Base-by-base conservation (phyloP, 2,113 vertebrate genomes). In the Indicator maculatus region DNA sequence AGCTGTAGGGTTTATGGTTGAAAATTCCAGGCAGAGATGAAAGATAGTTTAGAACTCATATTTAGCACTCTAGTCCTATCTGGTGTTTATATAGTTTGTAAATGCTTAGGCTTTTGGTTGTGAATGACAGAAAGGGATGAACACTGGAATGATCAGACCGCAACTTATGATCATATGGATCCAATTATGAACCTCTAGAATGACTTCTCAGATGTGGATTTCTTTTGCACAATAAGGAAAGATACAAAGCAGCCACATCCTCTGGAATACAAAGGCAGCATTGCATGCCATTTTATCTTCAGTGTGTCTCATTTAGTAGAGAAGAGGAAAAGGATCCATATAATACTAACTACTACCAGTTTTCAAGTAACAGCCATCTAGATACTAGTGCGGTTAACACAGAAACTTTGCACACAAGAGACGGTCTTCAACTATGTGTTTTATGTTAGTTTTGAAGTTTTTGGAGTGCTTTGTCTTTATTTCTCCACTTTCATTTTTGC, bases 211-310 rank as follows among this genome's bases (percentile, higher is more conserved):
- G 93, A 95, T 96, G 95, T 95, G 93, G 91, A 94, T 95, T 93
- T 93, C 64, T 79, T 93, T 50, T 72, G 47, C 44, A 91, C 50
- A 81, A 71, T 69, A 58, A 44, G 31, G 71, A 80, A 91, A 89
- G 74, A 89, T 55, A 85, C 53, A 94, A 94, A 94, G 12, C 36
- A 89, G 81, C 93, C 95, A 93, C 92, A 88, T 97, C 93, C 94
- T 95, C 67, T 0, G 4, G 77, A 81, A 82, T 52, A 71, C 31
- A 65, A 83, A 93, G 75, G 21, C 18, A 65, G 38, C 2, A 0
- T n/a, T 84, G 27, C 83, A 31, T 41, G 33, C 41, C 28, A 64
- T 88, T 90, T 9, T 8, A 14, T 86, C 64, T 80, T 93, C 70
- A 89, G 71, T 94, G 82, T 45, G 10, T 56, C 89, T 93, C 30